Percentiles rank a stretch among this genome's conserved stretches.
Conservation (phyloP, 2,888 invertebrate genomes). For the Polia nebulosa region DNA sequence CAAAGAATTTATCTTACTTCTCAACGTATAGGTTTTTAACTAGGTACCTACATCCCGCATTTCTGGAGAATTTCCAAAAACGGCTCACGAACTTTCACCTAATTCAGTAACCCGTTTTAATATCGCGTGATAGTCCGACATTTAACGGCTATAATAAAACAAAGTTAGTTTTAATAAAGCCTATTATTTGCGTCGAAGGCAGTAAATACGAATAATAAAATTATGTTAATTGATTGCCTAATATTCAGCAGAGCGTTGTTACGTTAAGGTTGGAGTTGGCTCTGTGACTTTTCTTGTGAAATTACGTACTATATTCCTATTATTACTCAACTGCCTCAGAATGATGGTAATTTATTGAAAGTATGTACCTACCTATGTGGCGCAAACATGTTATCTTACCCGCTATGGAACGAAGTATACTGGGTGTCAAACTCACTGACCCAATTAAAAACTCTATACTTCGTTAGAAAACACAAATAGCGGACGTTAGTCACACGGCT, state of each 20-base stretch:
- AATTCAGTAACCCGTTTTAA: conserved; percentile 70
- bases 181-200: conserved; percentile 65
- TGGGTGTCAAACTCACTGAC: no score
- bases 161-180: conserved; percentile 71
- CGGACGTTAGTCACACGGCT: no score
- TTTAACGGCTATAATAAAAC: conserved; percentile 68
- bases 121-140: conserved; percentile 69
- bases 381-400: no score
- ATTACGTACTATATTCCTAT: no score
- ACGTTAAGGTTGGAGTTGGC: conserved; percentile 5
- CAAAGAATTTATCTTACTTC: not conserved
- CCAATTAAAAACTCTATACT: no score
- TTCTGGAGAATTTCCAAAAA: conserved; percentile 48
- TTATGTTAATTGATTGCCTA: conserved; percentile 66
- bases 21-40: not conserved
- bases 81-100: conserved; percentile 61
- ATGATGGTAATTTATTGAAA: no score
- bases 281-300: conserved; percentile 6
- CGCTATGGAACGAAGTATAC: no score
- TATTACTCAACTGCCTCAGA: no score
- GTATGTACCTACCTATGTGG: no score
- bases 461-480: no score
- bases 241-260: conserved; percentile 56
- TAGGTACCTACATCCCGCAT: not conserved
- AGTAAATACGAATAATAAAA: conserved; percentile 65